Conservation (phyloP, 2,888 invertebrate genomes). For the Leucophenga maculata region DNA sequence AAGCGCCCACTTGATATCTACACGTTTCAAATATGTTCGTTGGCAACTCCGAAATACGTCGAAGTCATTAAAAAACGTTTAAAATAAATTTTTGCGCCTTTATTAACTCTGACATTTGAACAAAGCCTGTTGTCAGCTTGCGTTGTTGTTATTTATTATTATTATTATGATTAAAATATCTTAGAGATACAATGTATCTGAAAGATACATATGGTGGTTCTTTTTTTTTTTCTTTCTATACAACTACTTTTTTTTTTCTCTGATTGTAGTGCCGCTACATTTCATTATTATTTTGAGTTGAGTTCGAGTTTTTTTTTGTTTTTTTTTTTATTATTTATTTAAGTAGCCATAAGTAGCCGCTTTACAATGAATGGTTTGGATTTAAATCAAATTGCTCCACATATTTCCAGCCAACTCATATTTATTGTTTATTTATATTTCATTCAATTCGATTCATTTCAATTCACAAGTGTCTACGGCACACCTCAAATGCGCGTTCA, state of each 20-base stretch:
- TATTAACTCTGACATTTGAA: constrained; percentile 64
- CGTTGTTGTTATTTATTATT: constrained; percentile 43
- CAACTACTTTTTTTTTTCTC: constrained; percentile 44
- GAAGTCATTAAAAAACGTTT: constrained; percentile 67
- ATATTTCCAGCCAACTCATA: constrained; percentile 49
- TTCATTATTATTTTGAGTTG: constrained; percentile 46
- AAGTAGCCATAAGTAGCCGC: constrained; percentile 51
- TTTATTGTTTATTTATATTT: constrained; percentile 56
- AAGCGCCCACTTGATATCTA: neutral
- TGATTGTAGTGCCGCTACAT: constrained; percentile 52
- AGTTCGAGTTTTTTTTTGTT: neutral
- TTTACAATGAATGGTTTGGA: constrained; percentile 51
- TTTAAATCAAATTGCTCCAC: constrained; percentile 59
- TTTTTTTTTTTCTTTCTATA: constrained; percentile 42
- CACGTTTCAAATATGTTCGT: neutral
- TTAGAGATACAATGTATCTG: constrained; percentile 49
- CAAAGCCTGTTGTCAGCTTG: constrained; percentile 65
- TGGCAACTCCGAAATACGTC: constrained; percentile 29
- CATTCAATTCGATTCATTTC: constrained; percentile 38
- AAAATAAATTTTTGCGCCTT: constrained; percentile 67
- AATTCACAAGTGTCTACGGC: constrained; percentile 48
- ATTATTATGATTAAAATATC: constrained; percentile 66
- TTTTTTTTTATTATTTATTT: constrained; percentile 51
- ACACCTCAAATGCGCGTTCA: constrained; percentile 41
- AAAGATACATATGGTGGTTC: constrained; percentile 41